Conservation (phyloP, 1,140 invertebrate species). For the Drosophila subpulchrella region DNA sequence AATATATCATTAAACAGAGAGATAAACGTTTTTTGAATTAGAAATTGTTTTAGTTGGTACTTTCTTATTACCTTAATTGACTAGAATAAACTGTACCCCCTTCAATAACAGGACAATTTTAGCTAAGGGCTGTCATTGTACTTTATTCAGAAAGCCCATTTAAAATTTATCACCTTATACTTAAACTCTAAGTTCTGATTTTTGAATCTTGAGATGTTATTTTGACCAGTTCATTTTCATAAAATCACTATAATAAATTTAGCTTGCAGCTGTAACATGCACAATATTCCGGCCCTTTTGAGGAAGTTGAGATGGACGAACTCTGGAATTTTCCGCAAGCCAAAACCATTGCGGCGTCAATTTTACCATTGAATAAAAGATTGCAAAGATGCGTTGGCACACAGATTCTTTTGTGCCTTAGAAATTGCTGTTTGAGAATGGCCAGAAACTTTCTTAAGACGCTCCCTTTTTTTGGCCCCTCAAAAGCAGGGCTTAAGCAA, state of each 20-base stretch:
- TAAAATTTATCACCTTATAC: too few relatives aligned
- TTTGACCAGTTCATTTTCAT: neutral
- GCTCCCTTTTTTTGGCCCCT: slow-evolving; percentile 23
- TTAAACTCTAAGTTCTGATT: too few relatives aligned
- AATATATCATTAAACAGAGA: too few relatives aligned
- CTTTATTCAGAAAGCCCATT: too few relatives aligned
- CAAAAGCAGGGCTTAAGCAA: slow-evolving; percentile 50
- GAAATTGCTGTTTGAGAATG: slow-evolving; percentile 31
- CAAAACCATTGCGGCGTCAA: slow-evolving; percentile 41
- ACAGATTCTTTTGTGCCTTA: slow-evolving; percentile 19
- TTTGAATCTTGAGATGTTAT: neutral
- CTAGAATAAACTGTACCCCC: too few relatives aligned
- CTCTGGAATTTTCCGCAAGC: neutral
- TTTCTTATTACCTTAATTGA: too few relatives aligned
- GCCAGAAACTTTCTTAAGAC: slow-evolving; percentile 51
- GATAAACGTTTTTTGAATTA: too few relatives aligned
- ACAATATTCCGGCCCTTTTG: neutral
- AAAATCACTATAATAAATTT: neutral
- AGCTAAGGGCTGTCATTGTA: too few relatives aligned
- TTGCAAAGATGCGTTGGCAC: slow-evolving; percentile 35
- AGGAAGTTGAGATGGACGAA: slow-evolving; percentile 14
- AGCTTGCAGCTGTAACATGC: neutral
- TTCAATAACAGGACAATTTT: too few relatives aligned
- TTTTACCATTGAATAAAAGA: slow-evolving; percentile 55
- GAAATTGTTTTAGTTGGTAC: too few relatives aligned